Evolutionary conservation across 2,888 invertebrate species (phyloP), one percentile per base, ranked within the genome.

Genomic region (Villa cingulata): DNA sequence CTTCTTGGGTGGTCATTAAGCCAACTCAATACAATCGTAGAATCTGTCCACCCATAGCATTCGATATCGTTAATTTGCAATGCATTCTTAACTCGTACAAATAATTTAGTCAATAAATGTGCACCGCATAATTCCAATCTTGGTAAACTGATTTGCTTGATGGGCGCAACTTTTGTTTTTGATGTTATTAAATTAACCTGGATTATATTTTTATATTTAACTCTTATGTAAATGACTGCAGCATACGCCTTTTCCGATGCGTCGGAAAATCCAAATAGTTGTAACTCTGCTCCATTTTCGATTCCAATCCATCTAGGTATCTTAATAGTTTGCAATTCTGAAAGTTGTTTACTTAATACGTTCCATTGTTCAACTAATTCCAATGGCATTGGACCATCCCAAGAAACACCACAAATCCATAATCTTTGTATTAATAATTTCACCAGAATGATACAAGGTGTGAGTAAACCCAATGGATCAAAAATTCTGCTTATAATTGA

Each of bases 11-110:
- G 46, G 6, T 50, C 50, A 14, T 49, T 40, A 2, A 55, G 17
- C 55, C 57, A 57, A 12, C 51, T 37, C 7, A 56, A 27, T 3
- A 51, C 52, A 10, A 57, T 40, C 12, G 32, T 45, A 6, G 51
- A 51, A 32, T 49, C 49, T 3, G 40, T 43, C 48, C 48, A 49
- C n/a, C 43, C 51, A 37, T 17, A 20, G 15, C 16, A 18, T 20
- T 14, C 4, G 4, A 41, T 41, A 10, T 20, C n/a, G 7, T 19
- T 5, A 14, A 41, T 15, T 19, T 41, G 6, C 1, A 41, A 16
- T 3, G 20, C 14, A 7, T 4, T 2, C 15, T n/a, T 41, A 4
- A 41, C 41, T 20, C 19, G 17, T 20, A 4, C 4, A 23, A 41
- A 3, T n/a, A 41, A 9, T 20, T 41, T 41, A 19, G 29, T n/a